Base-by-base conservation (phyloP, 2,888 invertebrate species). In the Idaea straminata region DNA sequence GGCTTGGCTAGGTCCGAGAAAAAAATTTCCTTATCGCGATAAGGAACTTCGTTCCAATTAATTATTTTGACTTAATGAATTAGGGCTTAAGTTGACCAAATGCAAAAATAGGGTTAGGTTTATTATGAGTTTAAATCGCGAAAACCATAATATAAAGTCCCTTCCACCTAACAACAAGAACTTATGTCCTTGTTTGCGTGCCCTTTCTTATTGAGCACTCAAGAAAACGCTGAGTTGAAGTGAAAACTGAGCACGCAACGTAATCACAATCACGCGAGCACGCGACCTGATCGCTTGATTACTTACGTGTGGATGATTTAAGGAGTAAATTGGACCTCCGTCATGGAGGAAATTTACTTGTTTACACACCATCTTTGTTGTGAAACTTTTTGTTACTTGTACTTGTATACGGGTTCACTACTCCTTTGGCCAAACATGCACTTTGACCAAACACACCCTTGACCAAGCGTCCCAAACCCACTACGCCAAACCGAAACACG, bases 151-250 rank as follows among this genome's bases (percentile, higher is more conserved):
- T 10, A 7, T 10, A 6, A 47, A 47, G 47, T 10, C 47, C 13
- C 47, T 47, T 59, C 59, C 59, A 59, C 34, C 10, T 59, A 59
- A 34, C 34, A 59, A 59, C 34, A 34, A 2, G 13, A 59, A 16
- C 13, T 35, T 67, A 64, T 66, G 62, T 72, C 65, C 59, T 35
- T 15, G 61, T 62, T 66, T 65, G 64, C 71, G 69, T 72, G 71
- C 15, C 35, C 66, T 70, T 79, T 79, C 81, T 86, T 88, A 91
- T 88, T 89, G 88, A 91, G 90, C 86, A 84, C 88, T 91, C 89
- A 88, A 86, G 86, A 83, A 85, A 47, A 82, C 80, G 78, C 80
- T 78, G 75, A 79, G 80, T 78, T 77, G 84, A 82, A 87, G 85
- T 84, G 86, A 86, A 86, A 87, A 84, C 81, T 80, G 72, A 69